These are phyloP conservation scores for Schizopygopsis pylzovi DNA, from an alignment of 2,797 vertebrate species.

Conservation along the genomic window DNA sequence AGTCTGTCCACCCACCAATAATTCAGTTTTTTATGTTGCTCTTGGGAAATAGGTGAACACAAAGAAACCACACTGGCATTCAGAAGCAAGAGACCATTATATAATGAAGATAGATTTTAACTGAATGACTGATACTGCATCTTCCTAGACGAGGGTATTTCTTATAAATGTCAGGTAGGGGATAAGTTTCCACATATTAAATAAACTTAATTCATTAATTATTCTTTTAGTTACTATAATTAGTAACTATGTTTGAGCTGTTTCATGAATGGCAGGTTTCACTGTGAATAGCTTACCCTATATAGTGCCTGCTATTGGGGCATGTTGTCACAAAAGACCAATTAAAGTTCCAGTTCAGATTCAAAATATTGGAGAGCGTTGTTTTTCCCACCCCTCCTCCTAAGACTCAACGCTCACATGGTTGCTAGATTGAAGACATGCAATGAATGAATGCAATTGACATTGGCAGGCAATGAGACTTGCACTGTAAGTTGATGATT, in stretches of 20 bases:
- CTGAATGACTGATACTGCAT: neutral
- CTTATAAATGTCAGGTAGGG: neutral
- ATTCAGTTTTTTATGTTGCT: neutral
- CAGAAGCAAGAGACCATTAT: neutral
- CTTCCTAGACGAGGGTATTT: neutral
- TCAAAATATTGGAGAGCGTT: neutral
- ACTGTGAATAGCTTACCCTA: neutral
- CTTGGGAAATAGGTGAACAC: neutral
- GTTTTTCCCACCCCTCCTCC: neutral
- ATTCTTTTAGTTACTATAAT: no score
- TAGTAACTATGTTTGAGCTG: neutral
- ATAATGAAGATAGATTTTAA: neutral
- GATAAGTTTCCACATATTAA: neutral
- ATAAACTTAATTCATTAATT: neutral
- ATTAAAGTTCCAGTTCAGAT: neutral
- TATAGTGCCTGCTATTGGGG: neutral
- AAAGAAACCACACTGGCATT: neutral
- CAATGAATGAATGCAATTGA: neutral
- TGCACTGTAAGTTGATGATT: neutral
- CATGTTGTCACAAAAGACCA: neutral
- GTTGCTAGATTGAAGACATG: no score
- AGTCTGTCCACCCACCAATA: neutral
- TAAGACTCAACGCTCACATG: neutral
- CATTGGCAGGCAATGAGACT: neutral
- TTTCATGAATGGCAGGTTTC: neutral